phyloP scores from a whole-genome alignment of 2,888 invertebrate genomes.

The Automeris io region DNA sequence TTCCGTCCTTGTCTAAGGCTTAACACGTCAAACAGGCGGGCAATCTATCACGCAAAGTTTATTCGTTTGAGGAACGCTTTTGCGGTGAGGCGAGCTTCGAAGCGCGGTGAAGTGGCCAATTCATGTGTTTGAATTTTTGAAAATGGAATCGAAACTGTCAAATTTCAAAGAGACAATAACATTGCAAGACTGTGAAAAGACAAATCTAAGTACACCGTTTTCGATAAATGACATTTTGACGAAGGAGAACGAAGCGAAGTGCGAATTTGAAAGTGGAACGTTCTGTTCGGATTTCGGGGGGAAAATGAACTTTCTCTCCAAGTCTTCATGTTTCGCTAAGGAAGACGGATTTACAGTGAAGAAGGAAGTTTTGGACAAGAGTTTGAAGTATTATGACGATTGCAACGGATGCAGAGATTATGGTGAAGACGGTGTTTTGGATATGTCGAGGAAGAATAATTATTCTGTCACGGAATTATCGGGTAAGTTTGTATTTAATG shows the following conservation, averaged over 20 bases:
- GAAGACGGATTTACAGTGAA: constrained; percentile 41
- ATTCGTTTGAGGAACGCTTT: constrained; percentile 73
- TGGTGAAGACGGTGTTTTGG: constrained; percentile 61
- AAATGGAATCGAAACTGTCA: constrained; percentile 67
- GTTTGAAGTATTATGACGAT: constrained; percentile 62
- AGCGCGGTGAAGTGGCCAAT: constrained; percentile 42
- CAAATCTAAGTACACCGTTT: constrained; percentile 79
- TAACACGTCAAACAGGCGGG: constrained; percentile 66
- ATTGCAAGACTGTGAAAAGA: constrained; percentile 63
- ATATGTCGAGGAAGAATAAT: constrained; percentile 68
- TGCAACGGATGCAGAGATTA: constrained; percentile 55
- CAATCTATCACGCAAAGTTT: constrained; percentile 71
- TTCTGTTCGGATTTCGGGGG: constrained; percentile 56
- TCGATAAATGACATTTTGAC: constrained; percentile 85
- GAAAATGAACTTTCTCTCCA: constrained; percentile 53
- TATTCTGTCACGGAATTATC: constrained; percentile 67
- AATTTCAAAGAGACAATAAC: constrained; percentile 48
- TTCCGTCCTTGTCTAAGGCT: constrained; percentile 60
- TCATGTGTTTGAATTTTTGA: constrained; percentile 38
- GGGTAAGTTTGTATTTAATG: constrained; percentile 33
- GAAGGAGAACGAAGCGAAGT: constrained; percentile 68
- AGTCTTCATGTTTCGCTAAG: constrained; percentile 37
- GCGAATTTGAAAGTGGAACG: constrained; percentile 61
- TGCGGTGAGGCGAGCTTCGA: constrained; percentile 59
- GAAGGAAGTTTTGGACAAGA: constrained; percentile 56